These are phyloP conservation scores for Sphaeramia orbicularis DNA, from an alignment of 2,797 vertebrate species.

Conservation along the genomic window DNA sequence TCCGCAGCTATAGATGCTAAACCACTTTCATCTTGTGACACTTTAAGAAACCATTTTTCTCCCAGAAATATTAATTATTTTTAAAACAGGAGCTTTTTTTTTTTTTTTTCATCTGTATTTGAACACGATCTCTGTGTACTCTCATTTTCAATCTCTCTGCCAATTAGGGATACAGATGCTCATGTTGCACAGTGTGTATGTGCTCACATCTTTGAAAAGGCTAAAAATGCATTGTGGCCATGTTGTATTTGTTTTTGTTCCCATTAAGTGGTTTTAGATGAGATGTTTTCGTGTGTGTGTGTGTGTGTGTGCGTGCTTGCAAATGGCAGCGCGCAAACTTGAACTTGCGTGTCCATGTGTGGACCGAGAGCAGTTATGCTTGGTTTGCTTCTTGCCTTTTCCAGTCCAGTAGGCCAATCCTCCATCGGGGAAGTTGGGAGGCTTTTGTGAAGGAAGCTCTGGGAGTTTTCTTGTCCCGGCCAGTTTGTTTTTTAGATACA, in stretches of 20 bases:
- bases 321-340: constrained; percentile 37
- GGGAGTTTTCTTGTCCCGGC: constrained; percentile 72
- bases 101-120: constrained; percentile 48
- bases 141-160: constrained; percentile 62
- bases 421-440: constrained; percentile 48
- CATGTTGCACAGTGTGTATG: constrained; percentile 40
- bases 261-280: constrained; percentile 53
- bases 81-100: constrained; percentile 52
- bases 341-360: constrained; percentile 59
- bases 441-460: constrained; percentile 67
- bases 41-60: constrained; percentile 65
- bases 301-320: not conserved
- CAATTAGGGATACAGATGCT: constrained; percentile 68
- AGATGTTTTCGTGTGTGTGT: constrained; percentile 19
- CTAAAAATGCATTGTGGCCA: constrained; percentile 39
- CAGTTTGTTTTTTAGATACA: constrained; percentile 79
- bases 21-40: constrained; percentile 74
- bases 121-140: constrained; percentile 38
- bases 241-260: constrained; percentile 49
- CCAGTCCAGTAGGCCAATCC: constrained; percentile 72
- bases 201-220: constrained; percentile 39
- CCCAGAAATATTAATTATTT: constrained; percentile 79
- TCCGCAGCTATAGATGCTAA: constrained; percentile 45
- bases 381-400: constrained; percentile 75
- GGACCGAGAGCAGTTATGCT: constrained; percentile 68